Conservation (phyloP, 2,113 vertebrate genomes). For the Channa maculata region DNA sequence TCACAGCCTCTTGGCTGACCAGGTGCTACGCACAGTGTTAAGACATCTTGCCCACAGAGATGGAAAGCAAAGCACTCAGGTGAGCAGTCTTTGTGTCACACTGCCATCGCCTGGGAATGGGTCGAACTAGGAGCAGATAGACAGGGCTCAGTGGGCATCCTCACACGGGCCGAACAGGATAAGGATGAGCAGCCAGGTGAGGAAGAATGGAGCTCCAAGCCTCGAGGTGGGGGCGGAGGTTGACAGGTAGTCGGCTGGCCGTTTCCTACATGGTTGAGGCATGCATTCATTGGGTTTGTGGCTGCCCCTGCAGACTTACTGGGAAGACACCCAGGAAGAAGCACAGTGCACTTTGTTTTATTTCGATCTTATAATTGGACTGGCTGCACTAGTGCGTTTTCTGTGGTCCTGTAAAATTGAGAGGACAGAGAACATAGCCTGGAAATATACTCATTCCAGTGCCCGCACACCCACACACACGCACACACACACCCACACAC, state of each 20-base stretch:
- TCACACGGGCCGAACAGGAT: constrained; percentile 45
- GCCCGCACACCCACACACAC: not conserved
- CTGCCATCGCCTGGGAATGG: constrained; percentile 55
- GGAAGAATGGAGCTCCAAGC: constrained; percentile 39
- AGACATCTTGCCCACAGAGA: constrained; percentile 75
- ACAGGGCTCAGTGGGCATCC: constrained; percentile 56
- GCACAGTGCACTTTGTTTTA: constrained; percentile 33
- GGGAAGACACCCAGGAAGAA: constrained; percentile 45
- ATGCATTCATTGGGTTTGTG: constrained; percentile 65
- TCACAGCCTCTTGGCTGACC: constrained; percentile 44
- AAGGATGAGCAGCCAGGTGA: constrained; percentile 61
- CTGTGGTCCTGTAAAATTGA: constrained; percentile 66
- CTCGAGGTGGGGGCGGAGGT: constrained; percentile 23
- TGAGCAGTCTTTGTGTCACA: constrained; percentile 66
- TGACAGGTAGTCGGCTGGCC: constrained; percentile 61
- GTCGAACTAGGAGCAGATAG: constrained; percentile 66
- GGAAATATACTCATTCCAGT: constrained; percentile 22
- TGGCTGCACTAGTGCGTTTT: constrained; percentile 65
- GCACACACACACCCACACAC: no score
- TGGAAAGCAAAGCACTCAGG: constrained; percentile 75
- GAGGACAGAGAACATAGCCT: constrained; percentile 63
- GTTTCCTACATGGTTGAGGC: constrained; percentile 56
- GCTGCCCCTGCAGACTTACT: constrained; percentile 79
- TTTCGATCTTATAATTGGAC: constrained; percentile 81
- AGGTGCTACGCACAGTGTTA: constrained; percentile 21